Base-by-base conservation (phyloP, 2,888 invertebrate genomes). In the Cremastinae sp. region DNA sequence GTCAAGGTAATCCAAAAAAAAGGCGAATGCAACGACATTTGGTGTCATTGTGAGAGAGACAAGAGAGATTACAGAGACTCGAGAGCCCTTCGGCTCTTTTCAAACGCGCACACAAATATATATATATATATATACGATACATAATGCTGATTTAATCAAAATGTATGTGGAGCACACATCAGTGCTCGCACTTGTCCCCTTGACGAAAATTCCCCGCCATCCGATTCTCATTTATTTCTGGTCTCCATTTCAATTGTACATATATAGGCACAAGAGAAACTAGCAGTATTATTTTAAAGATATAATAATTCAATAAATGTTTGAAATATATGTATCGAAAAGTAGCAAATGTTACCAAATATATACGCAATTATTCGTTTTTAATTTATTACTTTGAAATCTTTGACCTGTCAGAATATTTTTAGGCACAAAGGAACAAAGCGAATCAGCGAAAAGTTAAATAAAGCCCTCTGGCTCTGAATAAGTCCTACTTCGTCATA, bases 101-200 rank as follows among this genome's bases (percentile, higher is more conserved):
- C 28, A 28, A 2, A 28, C 81, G 79, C 78, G 22, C 22, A 51
- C 49, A 9, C 79, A 51, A 28, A 81, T 80, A 34, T 41, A 61
- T 71, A 54, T 58, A 75, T 62, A 82, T 82, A 38, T 28, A 47
- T 28, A 68, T 62, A 61, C 51, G 41, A 38, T 69, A 73, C 69
- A 69, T 88, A 87, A 88, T 89, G 87, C 89, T 88, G 88, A 88
- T 89, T 89, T 88, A 88, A 89, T 88, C 89, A 86, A 86, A 84
- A 85, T 84, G 84, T 12, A 79, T 79, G 78, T 81, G 74, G 54
- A 61, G 58, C 68, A 45, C 54, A 22, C 65, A 64, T 49, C 18
- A 51, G 10, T 51, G 20, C 14, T 61, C 43, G 71, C 69, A 62
- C 74, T 65, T 72, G 61, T 28, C 22, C 51, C 14, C 38, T 43